Conservation (phyloP, 2,797 vertebrate genomes). For the Zenarchopterus dispar region DNA sequence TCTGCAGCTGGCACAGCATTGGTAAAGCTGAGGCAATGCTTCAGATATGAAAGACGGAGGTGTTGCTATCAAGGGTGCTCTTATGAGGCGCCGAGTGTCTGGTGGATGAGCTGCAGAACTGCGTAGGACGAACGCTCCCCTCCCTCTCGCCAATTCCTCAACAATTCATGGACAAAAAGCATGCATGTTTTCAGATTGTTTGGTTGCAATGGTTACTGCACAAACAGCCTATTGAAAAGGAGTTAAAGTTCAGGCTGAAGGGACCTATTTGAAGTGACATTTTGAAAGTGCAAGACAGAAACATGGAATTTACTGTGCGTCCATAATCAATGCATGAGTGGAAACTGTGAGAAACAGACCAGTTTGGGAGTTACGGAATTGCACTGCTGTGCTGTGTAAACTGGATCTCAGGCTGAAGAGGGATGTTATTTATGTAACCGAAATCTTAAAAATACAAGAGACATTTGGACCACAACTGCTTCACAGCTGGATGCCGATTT, state of each 20-base stretch:
- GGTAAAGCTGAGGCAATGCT: slow-evolving; percentile 61
- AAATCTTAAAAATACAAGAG: slow-evolving; percentile 6
- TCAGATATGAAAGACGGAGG: slow-evolving; percentile 67
- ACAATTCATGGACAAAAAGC: slow-evolving; percentile 28
- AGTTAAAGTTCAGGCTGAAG: slow-evolving; percentile 37
- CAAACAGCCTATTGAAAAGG: slow-evolving; percentile 55
- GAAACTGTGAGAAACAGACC: slow-evolving; percentile 50
- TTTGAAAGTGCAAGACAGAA: slow-evolving; percentile 35
- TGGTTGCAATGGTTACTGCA: slow-evolving; percentile 66
- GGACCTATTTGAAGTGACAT: slow-evolving; percentile 49
- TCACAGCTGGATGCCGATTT: slow-evolving; percentile 3
- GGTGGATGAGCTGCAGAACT: slow-evolving; percentile 32
- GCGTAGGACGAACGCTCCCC: slow-evolving; percentile 44
- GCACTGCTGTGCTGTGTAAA: slow-evolving; percentile 12
- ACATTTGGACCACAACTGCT: slow-evolving; percentile 6
- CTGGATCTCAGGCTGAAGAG: slow-evolving; percentile 15
- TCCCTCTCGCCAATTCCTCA: not conserved
- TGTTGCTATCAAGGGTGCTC: slow-evolving; percentile 55
- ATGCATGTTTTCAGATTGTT: slow-evolving; percentile 50
- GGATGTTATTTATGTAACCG: not conserved
- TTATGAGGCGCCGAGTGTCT: slow-evolving; percentile 61
- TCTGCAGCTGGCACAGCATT: slow-evolving; percentile 56
- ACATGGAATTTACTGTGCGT: slow-evolving; percentile 15
- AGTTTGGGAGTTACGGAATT: slow-evolving; percentile 3
- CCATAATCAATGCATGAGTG: slow-evolving; percentile 31